Base-by-base conservation (phyloP, 2,888 invertebrate species). In the Actias luna region DNA sequence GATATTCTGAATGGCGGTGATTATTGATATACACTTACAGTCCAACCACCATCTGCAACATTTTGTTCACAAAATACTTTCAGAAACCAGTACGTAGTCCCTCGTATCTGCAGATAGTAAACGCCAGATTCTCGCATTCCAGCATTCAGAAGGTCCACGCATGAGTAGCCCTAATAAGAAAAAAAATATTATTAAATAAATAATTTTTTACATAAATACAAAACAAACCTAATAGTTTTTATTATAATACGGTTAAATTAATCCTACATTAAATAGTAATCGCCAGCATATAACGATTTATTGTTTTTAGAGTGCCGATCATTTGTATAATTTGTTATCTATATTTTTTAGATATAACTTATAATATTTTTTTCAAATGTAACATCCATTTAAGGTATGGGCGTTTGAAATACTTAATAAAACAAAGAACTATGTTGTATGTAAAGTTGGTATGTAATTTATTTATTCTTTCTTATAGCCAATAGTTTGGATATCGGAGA, bases 1-100 rank as follows among this genome's bases (percentile, higher is more conserved):
- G n/a, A n/a, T n/a, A 39, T n/a, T n/a, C 14, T 39, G 16, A 46
- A 46, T 10, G 10, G 8, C 22, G 7, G 10, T 22, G 22, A 46
- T 18, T 46, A 10, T 46, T 10, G 8, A 33, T 33, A 33, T 8
- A 46, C 8, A 58, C 95, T 95, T 93, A 98, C 98, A 88, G 97
- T 98, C 98, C 98, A 98, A 63, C 98, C 98, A 64, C 98, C 98
- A 77, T 98, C 98, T 39, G 97, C 95, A 16, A 96, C 93, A 80
- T 96, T 96, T 85, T 98, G 98, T 79, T 98, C 98, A 84, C 98
- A 98, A 87, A 94, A 98, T 22, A 98, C 98, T 84, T 97, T 97
- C 68, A 98, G 93, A 93, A 97, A 98, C 97, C 98, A 98, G 88
- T 97, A 98, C 0, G 97, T 97, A 5, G 97, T 98, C 46, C 98